Evolutionary conservation across 2,797 vertebrate species (phyloP), one percentile per base, ranked within the genome.

Genomic region (Cyclopterus lumpus): DNA sequence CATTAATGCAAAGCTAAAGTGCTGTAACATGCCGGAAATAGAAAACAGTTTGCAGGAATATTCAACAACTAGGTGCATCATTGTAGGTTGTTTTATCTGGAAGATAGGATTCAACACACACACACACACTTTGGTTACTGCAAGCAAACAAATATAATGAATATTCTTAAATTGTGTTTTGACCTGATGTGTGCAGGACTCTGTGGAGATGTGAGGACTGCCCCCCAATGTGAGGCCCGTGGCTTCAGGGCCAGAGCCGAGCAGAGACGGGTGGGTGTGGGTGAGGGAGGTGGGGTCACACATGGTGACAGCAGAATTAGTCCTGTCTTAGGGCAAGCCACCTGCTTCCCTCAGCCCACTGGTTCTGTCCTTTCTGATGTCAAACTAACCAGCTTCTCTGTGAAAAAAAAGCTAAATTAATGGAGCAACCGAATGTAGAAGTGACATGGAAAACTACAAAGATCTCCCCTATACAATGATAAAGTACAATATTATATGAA

Each of bases 321-420:
- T 73, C 71, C 75, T 76, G 83, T 88, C 86, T 87, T 38, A 79
- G 57, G 86, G 81, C 72, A 40, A 79, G 79, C 72, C 90, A 92
- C 87, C 89, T 93, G 88, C 89, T 87, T 68, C 87, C 75, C 51
- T 71, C 71, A 67, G 54, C 84, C 81, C 69, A 55, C 76, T 49
- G 64, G 18, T 71, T 51, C 18, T 78, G 32, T 57, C 51, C 51
- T 63, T 32, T 6, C 62, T 36, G 20, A 71, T 34, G 69, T 79
- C 61, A 84, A 58, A 77, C 30, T 38, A 62, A 42, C 11, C 30
- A 16, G 28, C 42, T 59, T 22, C 49, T 36, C 55, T 20, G 6
- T 54, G 36, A n/a, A n/a, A 32, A 34, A 44, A 8, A 18, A 15
- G 34, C 38, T 3, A 70, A 63, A 72, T 34, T n/a, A 38, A 22